Evolutionary conservation across 1,140 invertebrate genomes (phyloP).

Genomic region (Portunus trituberculatus): DNA sequence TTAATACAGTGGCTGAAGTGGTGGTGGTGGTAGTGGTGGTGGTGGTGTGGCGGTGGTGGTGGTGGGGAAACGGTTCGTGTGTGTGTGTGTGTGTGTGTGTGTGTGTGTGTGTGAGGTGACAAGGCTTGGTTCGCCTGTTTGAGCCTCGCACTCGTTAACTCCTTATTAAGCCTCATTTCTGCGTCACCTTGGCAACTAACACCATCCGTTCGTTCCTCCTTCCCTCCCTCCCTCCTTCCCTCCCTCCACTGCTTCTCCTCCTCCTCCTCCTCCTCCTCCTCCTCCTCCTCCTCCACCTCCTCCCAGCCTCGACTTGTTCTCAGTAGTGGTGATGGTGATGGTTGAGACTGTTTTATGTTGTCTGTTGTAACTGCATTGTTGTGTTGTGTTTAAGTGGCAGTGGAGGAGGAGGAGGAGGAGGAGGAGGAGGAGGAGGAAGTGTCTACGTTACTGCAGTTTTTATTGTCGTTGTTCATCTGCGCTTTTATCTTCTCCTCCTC

Average conservation of each 20-base stretch:
- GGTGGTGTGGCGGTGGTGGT: too few relatives aligned
- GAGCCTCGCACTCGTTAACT: not conserved
- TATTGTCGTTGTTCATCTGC: not conserved
- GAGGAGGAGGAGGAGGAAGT: not conserved
- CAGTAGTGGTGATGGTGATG: constrained; percentile 6
- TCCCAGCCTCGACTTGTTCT: not conserved
- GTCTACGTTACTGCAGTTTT: not conserved
- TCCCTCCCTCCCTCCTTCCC: not conserved
- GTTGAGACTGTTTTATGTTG: not conserved
- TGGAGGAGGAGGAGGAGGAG: not conserved
- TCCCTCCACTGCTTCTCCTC: not conserved
- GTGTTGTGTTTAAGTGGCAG: too few relatives aligned
- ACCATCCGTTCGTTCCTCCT: not conserved
- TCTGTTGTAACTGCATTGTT: not conserved
- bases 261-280: not conserved
- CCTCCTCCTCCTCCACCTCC: not conserved
- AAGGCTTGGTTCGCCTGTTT: not conserved
- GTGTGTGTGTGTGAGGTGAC: not conserved
- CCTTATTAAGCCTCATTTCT: not conserved
- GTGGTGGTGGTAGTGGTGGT: too few relatives aligned
- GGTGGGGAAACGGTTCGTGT: not conserved
- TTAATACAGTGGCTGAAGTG: not conserved
- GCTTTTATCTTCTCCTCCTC: not conserved
- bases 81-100: not conserved
- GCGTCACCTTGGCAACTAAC: not conserved